Evolutionary conservation across 2,797 vertebrate genomes (phyloP).

Genomic region (Gambelia wislizenii): DNA sequence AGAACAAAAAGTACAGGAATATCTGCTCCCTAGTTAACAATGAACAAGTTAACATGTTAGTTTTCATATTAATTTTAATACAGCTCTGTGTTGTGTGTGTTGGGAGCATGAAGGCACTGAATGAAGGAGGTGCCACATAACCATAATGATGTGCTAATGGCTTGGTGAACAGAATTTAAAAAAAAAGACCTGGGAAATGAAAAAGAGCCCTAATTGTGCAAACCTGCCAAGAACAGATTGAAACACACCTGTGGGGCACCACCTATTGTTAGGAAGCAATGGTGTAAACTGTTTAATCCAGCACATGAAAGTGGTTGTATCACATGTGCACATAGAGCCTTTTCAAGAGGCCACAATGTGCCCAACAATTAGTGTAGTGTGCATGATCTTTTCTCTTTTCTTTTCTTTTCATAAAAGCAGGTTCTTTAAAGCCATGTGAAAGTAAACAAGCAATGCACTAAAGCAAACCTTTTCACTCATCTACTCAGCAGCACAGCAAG

Average conservation of each 20-base stretch:
- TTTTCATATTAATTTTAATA: no score
- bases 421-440: slow-evolving; percentile 17
- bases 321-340: background rate
- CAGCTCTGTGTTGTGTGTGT: no score
- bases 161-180: background rate
- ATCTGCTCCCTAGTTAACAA: no score
- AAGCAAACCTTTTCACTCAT: slow-evolving; percentile 48
- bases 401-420: slow-evolving; percentile 14
- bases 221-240: background rate
- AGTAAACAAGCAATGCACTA: slow-evolving; percentile 39
- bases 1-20: no score
- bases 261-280: background rate
- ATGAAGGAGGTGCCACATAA: no score
- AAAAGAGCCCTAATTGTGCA: no score
- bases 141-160: no score
- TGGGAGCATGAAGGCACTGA: no score
- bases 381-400: background rate
- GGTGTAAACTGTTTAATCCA: background rate
- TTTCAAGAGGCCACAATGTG: background rate
- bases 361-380: background rate
- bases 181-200: background rate
- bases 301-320: background rate
- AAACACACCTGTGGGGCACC: background rate
- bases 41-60: no score
- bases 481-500: slow-evolving; percentile 62